Base-by-base conservation (phyloP, 2,797 vertebrate species). In the Diplodus sargus region DNA sequence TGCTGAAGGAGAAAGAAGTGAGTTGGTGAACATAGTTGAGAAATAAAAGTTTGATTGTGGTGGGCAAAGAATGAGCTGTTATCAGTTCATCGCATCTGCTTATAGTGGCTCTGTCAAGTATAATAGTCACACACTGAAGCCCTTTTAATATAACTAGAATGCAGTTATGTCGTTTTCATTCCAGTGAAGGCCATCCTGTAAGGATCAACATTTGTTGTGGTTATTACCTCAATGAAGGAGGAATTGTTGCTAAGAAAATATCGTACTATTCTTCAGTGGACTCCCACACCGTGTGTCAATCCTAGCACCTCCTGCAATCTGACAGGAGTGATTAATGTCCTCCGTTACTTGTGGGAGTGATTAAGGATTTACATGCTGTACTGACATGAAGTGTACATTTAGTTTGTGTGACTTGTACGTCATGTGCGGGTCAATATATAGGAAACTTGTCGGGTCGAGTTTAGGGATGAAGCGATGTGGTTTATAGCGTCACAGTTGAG, bases 1-100 rank as follows among this genome's bases (percentile, higher is more conserved):
- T 96, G 87, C 90, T 92, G 51, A 97, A 97, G 83, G 97, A 98
- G 90, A 97, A 96, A 86, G 97, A 97, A 95, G 97, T 97, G 88
- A 91, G 70, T 87, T 0, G 13, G 14, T 30, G 34, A 45, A 51
- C 47, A 3, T 16, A 2, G 17, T 69, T 1, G 0, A 58, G 69
- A 49, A 56, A 54, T 16, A 4, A 59, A 78, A 43, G 76, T 48
- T 54, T 3, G 8, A 2, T 6, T 25, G 61, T 52, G 69, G 18
- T 12, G 15, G 22, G 20, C 5, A 22, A 51, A 34, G 20, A 34
- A n/a, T 42, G 16, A 48, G 2, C 12, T 57, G 45, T 60, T 60
- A 63, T 66, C 51, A 59, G 58, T 5, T 22, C 45, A 11, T 0
- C 42, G 28, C 64, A 63, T 61, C 63, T 43, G 51, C 56, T 52